phyloP scores from a whole-genome alignment of 2,888 invertebrate genomes.

The Cephus nigrinus region DNA sequence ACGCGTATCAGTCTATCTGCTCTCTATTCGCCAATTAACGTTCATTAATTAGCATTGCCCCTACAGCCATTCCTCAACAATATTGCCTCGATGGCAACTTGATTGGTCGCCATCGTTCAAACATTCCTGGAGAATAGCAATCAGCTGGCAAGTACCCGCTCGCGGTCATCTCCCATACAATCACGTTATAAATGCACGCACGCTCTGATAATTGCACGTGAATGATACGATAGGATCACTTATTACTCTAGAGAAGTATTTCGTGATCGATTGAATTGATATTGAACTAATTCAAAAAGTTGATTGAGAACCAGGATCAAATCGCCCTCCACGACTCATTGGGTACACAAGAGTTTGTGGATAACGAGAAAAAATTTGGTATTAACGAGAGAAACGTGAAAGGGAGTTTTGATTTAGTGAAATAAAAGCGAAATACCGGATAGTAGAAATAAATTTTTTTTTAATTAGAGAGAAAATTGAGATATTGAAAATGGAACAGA shows the following conservation, averaged over 20 bases:
- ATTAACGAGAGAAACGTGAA: not conserved
- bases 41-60: not conserved
- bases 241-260: not conserved
- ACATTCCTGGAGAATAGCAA: not conserved
- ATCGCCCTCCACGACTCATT: not conserved
- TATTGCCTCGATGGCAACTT: not conserved
- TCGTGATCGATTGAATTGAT: not conserved
- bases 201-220: not conserved
- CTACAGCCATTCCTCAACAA: not conserved
- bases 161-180: not conserved
- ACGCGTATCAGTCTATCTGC: not conserved
- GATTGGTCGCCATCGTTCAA: not conserved
- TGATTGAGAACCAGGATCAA: not conserved
- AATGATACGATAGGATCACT: not conserved
- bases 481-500: not conserved
- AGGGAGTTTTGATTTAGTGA: not conserved
- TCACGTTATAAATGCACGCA: not conserved
- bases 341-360: not conserved
- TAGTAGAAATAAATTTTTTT: not conserved
- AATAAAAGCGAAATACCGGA: not conserved
- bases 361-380: not conserved
- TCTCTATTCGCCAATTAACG: not conserved
- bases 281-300: not conserved
- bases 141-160: not conserved
- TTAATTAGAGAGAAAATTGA: not conserved